Percentiles rank a stretch among this genome's conserved stretches.
These are phyloP conservation scores for Hoplostethus atlanticus DNA, from an alignment of 2,797 vertebrate species.

Conservation along the genomic window DNA sequence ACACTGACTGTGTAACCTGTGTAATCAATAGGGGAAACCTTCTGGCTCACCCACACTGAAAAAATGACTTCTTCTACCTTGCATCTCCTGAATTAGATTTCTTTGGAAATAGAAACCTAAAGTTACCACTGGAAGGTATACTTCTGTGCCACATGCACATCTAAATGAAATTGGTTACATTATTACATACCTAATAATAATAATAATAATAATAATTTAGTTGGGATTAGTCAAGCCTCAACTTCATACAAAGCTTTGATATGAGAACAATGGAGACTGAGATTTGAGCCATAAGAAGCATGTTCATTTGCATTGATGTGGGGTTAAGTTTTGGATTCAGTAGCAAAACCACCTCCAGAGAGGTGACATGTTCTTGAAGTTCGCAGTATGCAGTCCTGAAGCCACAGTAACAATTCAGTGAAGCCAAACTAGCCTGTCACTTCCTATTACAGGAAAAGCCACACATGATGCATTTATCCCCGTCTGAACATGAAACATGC, in stretches of 20 bases:
- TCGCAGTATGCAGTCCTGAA: no score
- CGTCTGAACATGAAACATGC: no score
- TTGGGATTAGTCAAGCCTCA: no score
- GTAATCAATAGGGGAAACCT: conserved; percentile 39
- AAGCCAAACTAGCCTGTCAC: conserved; percentile 19
- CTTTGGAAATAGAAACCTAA: conserved; percentile 72
- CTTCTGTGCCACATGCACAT: neutral
- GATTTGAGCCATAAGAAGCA: no score
- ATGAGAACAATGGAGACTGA: no score
- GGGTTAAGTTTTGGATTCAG: no score
- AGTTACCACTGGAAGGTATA: neutral
- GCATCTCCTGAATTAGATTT: conserved; percentile 42
- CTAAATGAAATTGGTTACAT: neutral
- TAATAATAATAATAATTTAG: no score
- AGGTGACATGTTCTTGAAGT: no score
- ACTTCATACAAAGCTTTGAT: no score
- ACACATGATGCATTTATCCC: neutral
- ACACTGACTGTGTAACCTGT: neutral
- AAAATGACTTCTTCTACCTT: conserved; percentile 36
- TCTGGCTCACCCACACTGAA: conserved; percentile 55
- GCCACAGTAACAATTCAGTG: no score
- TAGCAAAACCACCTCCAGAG: no score
- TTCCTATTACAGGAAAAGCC: conserved; percentile 59
- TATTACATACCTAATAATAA: neutral
- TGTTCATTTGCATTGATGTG: no score